A percentile compares a stretch with the other conserved stretches of the same genome.
phyloP scores from a whole-genome alignment of 1,140 invertebrate genomes.

The Pachyrhynchus sulphureomaculatus region DNA sequence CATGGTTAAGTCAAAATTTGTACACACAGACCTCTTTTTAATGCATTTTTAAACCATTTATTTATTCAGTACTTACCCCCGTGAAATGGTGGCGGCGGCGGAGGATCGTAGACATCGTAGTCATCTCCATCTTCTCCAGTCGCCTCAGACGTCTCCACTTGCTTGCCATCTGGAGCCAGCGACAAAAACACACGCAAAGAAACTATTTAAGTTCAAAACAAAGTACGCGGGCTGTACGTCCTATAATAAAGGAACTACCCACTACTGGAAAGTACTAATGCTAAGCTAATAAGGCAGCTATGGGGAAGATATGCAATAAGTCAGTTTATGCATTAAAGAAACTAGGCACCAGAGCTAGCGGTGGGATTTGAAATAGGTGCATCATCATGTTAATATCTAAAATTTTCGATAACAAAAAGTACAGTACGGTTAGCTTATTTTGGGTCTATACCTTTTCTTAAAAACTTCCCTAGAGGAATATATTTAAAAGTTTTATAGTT shows the following conservation, averaged over 20 bases:
- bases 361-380: too few relatives aligned
- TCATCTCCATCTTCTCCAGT: constrained; percentile 46
- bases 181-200: constrained; percentile 79
- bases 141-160: constrained; percentile 38
- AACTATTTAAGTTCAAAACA: constrained; percentile 62
- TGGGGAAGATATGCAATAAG: background rate
- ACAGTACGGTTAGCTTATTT: too few relatives aligned
- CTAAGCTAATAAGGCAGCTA: constrained; percentile 1
- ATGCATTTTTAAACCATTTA: background rate
- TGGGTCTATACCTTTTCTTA: too few relatives aligned
- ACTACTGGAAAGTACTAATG: constrained; percentile 6
- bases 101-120: constrained; percentile 25
- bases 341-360: too few relatives aligned
- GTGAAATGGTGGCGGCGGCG: constrained; percentile 44
- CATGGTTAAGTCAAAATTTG: constrained; percentile 10
- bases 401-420: too few relatives aligned
- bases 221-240: constrained; percentile 42
- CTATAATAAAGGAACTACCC: constrained; percentile 26
- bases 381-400: too few relatives aligned
- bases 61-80: constrained; percentile 44
- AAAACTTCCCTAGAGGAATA: too few relatives aligned
- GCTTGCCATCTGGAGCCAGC: constrained; percentile 68
- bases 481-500: too few relatives aligned
- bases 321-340: background rate
- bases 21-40: background rate